phyloP scores from a whole-genome alignment of 2,797 vertebrate genomes.

The Yasuhikotakia modesta region DNA sequence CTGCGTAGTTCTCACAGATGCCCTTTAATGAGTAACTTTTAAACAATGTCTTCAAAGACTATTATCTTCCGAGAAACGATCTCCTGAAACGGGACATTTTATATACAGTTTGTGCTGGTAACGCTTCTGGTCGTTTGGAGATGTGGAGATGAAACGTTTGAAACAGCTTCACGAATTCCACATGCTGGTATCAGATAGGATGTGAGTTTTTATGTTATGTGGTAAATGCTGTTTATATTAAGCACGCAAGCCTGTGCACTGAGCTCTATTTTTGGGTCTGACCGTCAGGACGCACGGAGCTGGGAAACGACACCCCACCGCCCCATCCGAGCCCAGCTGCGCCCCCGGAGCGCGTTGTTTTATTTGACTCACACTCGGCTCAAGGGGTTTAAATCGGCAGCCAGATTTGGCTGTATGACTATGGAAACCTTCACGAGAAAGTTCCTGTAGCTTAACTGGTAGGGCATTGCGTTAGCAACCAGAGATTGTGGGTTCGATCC shows the following conservation, averaged over 20 bases:
- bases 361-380: conserved; percentile 72
- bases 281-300: conserved; percentile 60
- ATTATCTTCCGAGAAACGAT: conserved; percentile 59
- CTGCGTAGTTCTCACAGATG: conserved; percentile 45
- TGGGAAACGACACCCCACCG: conserved; percentile 50
- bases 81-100: conserved; percentile 34
- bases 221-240: not conserved
- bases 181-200: not conserved
- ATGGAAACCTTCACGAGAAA: conserved; percentile 58
- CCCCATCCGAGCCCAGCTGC: too few species aligned
- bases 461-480: too few species aligned
- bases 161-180: not conserved
- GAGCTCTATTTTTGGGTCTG: conserved; percentile 61
- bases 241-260: conserved; percentile 4
- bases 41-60: conserved; percentile 58
- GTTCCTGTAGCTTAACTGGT: too few species aligned
- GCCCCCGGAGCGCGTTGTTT: conserved; percentile 69
- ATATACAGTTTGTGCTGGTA: not conserved
- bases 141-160: not conserved
- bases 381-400: conserved; percentile 58
- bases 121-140: not conserved
- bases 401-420: conserved; percentile 73
- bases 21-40: conserved; percentile 58
- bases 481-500: too few species aligned
- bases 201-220: not conserved